A percentile compares a stretch with the other conserved stretches of the same genome.
Evolutionary conservation across 2,113 vertebrate species (phyloP).

Genomic region (Podarcis cretensis): DNA sequence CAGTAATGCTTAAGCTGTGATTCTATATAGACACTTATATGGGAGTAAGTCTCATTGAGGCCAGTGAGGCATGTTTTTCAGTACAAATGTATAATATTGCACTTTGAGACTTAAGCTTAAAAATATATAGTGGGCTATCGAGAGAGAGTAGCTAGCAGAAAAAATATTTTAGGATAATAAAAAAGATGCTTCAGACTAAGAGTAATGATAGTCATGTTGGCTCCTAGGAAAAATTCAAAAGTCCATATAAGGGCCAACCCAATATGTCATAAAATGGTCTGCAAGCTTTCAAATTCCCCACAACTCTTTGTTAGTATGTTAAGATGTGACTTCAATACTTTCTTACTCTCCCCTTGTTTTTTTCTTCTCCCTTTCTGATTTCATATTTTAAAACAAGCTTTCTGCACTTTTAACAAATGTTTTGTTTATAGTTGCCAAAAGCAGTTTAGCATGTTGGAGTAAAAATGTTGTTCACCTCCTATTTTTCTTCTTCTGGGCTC

Average conservation of each 20-base stretch:
- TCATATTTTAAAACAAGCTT: background rate
- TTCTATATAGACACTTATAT: background rate
- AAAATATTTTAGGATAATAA: background rate
- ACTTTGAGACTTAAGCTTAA: background rate
- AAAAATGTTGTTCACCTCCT: slow-evolving; percentile 12
- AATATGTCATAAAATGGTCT: no score
- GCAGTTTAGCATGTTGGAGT: fast-evolving
- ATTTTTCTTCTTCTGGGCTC: slow-evolving; percentile 54
- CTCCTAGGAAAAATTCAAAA: no score
- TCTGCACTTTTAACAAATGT: background rate
- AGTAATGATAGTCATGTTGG: no score
- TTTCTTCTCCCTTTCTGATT: no score
- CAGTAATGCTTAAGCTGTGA: background rate
- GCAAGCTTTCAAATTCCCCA: no score
- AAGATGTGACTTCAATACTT: background rate
- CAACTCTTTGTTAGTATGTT: background rate
- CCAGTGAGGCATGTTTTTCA: no score
- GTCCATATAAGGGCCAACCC: no score
- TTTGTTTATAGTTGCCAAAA: fast-evolving
- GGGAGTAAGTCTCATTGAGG: no score
- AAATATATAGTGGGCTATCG: background rate
- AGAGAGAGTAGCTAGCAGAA: background rate
- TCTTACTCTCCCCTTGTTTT: background rate
- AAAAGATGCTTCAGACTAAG: background rate
- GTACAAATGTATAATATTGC: no score